Percentiles rank a stretch among this genome's conserved stretches.
Conservation (phyloP, 2,888 invertebrate species). For the Drosophila fungiperda region DNA sequence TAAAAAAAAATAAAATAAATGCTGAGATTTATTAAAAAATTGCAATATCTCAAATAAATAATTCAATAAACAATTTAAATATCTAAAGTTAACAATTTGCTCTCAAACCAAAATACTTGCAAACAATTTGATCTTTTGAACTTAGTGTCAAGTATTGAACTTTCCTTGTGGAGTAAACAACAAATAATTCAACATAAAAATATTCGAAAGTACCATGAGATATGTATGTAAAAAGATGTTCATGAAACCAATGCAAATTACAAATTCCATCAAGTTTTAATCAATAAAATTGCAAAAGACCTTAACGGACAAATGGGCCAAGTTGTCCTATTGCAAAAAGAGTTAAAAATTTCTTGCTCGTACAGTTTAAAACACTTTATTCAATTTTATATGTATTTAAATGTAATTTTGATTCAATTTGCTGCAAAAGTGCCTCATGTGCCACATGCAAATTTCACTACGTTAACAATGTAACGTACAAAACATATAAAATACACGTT, state of each 20-base stretch:
- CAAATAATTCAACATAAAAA: background rate
- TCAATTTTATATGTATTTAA: slow-evolving; percentile 43
- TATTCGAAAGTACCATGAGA: background rate
- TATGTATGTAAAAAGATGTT: background rate
- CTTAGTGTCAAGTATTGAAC: background rate
- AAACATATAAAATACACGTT: slow-evolving; percentile 30
- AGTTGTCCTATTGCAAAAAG: background rate
- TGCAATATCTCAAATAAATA: slow-evolving; percentile 1
- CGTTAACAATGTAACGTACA: slow-evolving; percentile 26
- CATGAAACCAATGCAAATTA: background rate
- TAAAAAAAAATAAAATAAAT: background rate
- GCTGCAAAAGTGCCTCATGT: slow-evolving; percentile 50
- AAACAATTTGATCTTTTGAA: background rate
- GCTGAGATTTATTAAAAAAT: background rate
- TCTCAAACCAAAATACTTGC: background rate
- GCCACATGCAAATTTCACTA: slow-evolving; percentile 50
- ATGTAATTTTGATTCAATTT: slow-evolving; percentile 69
- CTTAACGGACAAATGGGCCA: background rate
- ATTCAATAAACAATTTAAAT: slow-evolving; percentile 12
- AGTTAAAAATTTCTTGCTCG: background rate
- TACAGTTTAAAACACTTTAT: slow-evolving; percentile 48
- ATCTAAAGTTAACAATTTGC: background rate
- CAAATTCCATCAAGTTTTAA: background rate
- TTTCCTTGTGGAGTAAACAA: background rate
- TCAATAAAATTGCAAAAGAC: slow-evolving; percentile 1